phyloP scores from a whole-genome alignment of 2,888 invertebrate species.

The Nomada ruficornis region DNA sequence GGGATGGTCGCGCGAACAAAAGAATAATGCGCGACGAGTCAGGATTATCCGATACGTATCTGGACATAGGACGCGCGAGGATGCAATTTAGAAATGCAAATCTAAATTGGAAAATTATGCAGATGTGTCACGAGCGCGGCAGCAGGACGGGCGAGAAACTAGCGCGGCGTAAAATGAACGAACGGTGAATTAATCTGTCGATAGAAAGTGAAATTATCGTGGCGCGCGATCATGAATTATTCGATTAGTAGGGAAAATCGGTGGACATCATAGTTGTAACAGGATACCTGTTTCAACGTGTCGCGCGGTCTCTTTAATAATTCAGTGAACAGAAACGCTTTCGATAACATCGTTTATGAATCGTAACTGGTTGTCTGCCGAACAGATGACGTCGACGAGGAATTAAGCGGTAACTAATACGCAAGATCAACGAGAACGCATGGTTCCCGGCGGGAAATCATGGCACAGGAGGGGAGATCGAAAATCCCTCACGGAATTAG shows the following conservation, averaged over 20 bases:
- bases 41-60: constrained; percentile 42
- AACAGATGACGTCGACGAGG: constrained; percentile 31
- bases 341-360: constrained; percentile 39
- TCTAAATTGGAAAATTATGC: constrained; percentile 64
- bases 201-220: constrained; percentile 56
- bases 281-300: constrained; percentile 28
- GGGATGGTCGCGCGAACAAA: constrained; percentile 13
- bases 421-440: constrained; percentile 37
- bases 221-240: constrained; percentile 28
- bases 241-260: constrained; percentile 43
- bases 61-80: constrained; percentile 30
- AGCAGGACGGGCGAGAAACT: background rate
- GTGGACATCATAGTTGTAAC: constrained; percentile 33
- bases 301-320: constrained; percentile 42
- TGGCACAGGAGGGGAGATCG: constrained; percentile 10
- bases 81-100: constrained; percentile 62
- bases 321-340: constrained; percentile 36
- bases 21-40: constrained; percentile 10
- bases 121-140: background rate
- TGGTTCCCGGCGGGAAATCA: background rate
- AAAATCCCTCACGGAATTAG: constrained; percentile 47
- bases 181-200: constrained; percentile 37
- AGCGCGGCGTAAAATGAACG: constrained; percentile 14
- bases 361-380: constrained; percentile 14
- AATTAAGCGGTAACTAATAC: constrained; percentile 43